Evolutionary conservation across 23 tunicate genomes (phyloP), one percentile per base, ranked within the genome.

Genomic region (Aplidium turbinatum): DNA sequence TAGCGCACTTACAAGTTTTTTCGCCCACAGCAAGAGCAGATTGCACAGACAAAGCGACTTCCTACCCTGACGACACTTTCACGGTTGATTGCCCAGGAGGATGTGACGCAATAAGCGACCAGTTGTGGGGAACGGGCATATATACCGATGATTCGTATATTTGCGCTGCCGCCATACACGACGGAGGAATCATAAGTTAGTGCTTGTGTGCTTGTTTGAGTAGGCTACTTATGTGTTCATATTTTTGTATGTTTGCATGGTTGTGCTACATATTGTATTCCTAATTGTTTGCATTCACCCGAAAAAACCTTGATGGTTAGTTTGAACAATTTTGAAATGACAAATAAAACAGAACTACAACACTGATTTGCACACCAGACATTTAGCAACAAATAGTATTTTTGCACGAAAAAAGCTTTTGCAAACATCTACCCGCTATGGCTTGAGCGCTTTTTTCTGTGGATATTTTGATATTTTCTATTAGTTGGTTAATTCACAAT

Each of bases 151-250:
- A 78, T 25, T 92, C 98, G 2, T 79, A 72, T 46, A 70, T 92
- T 33, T 92, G 98, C 52, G 65, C 85, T 22, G 98, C 98, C 60
- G 98, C 98, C 33, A 85, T 92, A 18, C 98, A 92, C 53, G 92
- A 92, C 67, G 94, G 94, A 31, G 80, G 85, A 38, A 53, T 79
- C 6, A 46, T 65, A 27, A 86, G 94, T 87, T 45, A 32, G 51
- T 48, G 0, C 0, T 60, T 63, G 47, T 24, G 13, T 6, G 13
- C 13, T 9, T 42, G 48, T 42, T 42, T 42, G 9, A 9, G 48
- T 42, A 13, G 13, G 9, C 9, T 9, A 13, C 48, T 13, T 9
- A 42, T 42, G 13, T 13, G 9, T 9, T 42, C 48, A 42, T 9
- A 9, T 9, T 42, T 42, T 9, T 42, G 13, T 42, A 9, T 42